A percentile compares a stretch with the other conserved stretches of the same genome.
These are phyloP conservation scores for Gobiocypris rarus DNA, from an alignment of 2,113 vertebrate species.

Conservation along the genomic window DNA sequence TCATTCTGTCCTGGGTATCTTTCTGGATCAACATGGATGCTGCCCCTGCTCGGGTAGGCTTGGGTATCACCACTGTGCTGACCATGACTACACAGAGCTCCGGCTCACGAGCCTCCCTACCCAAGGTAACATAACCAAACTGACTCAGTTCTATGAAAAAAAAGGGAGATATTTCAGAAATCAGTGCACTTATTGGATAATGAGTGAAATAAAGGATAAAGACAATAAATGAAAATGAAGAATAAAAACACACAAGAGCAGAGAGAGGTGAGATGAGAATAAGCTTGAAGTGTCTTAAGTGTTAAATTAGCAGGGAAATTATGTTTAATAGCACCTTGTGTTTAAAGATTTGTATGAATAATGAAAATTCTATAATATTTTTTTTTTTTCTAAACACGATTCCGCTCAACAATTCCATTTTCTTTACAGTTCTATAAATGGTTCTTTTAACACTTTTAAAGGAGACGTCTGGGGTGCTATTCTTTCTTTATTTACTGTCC, in stretches of 20 bases:
- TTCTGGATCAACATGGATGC: constrained; percentile 98
- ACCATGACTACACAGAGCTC: constrained; percentile 95
- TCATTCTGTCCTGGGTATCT: constrained; percentile 94
- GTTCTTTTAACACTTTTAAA: neutral
- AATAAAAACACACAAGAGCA: neutral
- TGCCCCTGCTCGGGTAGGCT: constrained; percentile 86
- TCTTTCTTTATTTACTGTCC: neutral
- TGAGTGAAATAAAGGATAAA: neutral
- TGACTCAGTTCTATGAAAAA: neutral
- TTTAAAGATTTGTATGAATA: neutral
- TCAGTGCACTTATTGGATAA: neutral
- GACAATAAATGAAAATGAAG: neutral
- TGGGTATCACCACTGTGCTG: constrained; percentile 92
- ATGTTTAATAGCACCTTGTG: neutral
- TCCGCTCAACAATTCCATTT: neutral
- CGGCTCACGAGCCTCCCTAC: constrained; percentile 88
- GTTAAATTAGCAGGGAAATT: neutral
- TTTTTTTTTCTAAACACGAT: too few relatives aligned
- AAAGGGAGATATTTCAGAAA: neutral
- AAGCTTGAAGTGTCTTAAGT: neutral
- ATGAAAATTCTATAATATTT: too few relatives aligned
- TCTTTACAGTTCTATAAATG: neutral
- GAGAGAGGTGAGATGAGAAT: neutral
- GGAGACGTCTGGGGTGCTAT: neutral
- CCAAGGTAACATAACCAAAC: constrained; percentile 78